These are phyloP conservation scores for Vespertilio murinus DNA, from an alignment of 2,797 vertebrate genomes.

Conservation along the genomic window DNA sequence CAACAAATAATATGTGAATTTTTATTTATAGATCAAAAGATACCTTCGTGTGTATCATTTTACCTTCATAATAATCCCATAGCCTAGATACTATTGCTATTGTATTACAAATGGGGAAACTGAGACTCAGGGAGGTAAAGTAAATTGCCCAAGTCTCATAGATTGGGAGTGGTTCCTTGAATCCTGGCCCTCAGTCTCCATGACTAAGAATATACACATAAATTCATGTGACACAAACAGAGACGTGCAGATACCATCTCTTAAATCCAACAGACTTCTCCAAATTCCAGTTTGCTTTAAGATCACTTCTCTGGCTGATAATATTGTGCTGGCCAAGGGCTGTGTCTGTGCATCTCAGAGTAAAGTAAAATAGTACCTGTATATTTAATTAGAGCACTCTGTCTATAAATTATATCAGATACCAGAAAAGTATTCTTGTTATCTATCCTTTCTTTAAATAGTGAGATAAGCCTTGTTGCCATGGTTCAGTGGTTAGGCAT, in stretches of 20 bases:
- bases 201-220: background rate
- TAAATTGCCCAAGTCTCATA: background rate
- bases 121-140: background rate
- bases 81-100: background rate
- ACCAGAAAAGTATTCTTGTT: background rate
- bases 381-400: background rate
- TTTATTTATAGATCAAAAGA: conserved; percentile 8
- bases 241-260: background rate
- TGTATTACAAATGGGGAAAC: background rate
- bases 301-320: background rate
- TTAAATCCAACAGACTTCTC: background rate
- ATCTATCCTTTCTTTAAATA: background rate
- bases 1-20: background rate
- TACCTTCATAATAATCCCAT: background rate
- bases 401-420: background rate
- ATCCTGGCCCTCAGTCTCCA: background rate
- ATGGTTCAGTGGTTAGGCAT: too few species aligned
- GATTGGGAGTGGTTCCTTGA: background rate
- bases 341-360: background rate
- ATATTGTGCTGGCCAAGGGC: background rate
- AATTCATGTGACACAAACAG: background rate
- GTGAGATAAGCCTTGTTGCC: background rate
- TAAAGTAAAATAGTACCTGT: background rate
- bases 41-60: background rate
- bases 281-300: conserved; percentile 6